Percentiles rank a stretch among this genome's conserved stretches.
Conservation (phyloP, 64 coral and sea anemone species). For the Actinia tenebrosa region DNA sequence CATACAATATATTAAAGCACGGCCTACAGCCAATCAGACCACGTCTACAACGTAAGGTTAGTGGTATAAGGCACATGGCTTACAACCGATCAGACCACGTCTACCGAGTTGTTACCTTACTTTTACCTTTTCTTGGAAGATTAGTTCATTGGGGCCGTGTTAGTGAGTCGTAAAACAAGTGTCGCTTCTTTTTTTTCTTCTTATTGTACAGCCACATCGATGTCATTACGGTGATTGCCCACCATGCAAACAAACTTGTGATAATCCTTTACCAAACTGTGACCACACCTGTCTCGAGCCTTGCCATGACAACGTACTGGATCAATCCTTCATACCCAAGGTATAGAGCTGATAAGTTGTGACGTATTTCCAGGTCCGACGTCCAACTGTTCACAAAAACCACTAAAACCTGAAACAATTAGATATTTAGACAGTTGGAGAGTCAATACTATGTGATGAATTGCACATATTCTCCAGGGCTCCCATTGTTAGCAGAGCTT, state of each 20-base stretch:
- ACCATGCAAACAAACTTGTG: constrained; percentile 66
- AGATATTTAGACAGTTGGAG: too few relatives aligned
- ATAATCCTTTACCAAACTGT: constrained; percentile 31
- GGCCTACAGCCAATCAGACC: too few relatives aligned
- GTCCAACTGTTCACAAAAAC: too few relatives aligned
- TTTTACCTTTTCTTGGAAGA: background rate
- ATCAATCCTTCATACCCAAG: constrained; percentile 19
- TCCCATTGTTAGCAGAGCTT: too few relatives aligned
- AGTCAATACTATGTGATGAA: too few relatives aligned
- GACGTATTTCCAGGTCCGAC: too few relatives aligned
- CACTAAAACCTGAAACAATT: too few relatives aligned
- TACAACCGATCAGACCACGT: background rate
- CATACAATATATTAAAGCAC: background rate
- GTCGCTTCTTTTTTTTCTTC: background rate
- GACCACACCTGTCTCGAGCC: constrained; percentile 54
- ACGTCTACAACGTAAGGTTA: too few relatives aligned
- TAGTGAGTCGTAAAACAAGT: background rate
- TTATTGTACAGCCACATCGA: constrained; percentile 60
- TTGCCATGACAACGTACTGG: constrained; percentile 85
- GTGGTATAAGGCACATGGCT: too few relatives aligned
- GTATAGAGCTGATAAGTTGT: background rate
- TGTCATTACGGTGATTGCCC: constrained; percentile 91
- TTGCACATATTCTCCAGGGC: too few relatives aligned
- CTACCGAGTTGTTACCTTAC: too few relatives aligned
- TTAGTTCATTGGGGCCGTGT: background rate